Percentiles rank a stretch among this genome's conserved stretches.
Conservation (phyloP, 2,113 vertebrate genomes). For the Pogona vitticeps region DNA sequence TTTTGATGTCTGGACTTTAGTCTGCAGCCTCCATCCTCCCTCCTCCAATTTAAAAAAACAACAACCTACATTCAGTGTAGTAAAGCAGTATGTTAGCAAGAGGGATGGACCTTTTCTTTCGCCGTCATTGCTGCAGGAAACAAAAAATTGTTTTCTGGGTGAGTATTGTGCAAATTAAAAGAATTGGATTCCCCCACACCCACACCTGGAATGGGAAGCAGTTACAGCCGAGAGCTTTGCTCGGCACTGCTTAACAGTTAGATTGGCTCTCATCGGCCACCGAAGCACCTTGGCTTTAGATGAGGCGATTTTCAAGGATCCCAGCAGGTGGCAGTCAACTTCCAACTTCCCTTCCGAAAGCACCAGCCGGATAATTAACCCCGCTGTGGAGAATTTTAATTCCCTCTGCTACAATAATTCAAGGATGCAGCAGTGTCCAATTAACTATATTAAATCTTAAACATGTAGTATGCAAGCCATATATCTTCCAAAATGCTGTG, state of each 20-base stretch:
- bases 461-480: background rate
- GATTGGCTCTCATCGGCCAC: background rate
- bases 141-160: background rate
- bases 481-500: background rate
- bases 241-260: too few species aligned
- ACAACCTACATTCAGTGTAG: too few species aligned
- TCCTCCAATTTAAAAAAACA: too few species aligned
- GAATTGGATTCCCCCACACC: background rate
- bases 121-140: background rate
- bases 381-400: background rate
- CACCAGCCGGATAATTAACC: background rate
- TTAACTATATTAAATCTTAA: slow-evolving; percentile 38
- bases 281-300: background rate
- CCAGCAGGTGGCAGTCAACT: slow-evolving; percentile 62
- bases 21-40: too few species aligned
- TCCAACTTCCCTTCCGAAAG: background rate
- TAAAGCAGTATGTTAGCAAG: background rate
- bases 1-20: too few species aligned
- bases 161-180: background rate
- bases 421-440: slow-evolving; percentile 17
- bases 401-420: slow-evolving; percentile 41
- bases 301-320: background rate
- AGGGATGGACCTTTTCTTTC: background rate
- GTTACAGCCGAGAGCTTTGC: too few species aligned
- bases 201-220: background rate